phyloP scores from a whole-genome alignment of 2,113 vertebrate species.

The Anser cygnoides region DNA sequence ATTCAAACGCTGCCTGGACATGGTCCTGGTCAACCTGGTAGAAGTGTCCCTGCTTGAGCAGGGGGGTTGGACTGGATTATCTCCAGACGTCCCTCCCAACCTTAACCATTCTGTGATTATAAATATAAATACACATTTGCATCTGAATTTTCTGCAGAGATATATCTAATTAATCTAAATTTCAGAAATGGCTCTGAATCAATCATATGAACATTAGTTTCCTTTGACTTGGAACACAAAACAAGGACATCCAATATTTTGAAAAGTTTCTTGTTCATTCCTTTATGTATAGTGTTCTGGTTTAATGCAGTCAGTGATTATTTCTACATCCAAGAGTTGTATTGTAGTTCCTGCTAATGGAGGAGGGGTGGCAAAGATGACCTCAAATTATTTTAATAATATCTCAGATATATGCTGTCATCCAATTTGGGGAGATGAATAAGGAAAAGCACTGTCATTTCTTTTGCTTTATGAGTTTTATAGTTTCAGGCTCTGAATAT shows the following conservation, averaged over 20 bases:
- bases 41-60: not conserved
- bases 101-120: not conserved
- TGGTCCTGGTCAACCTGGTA: not conserved
- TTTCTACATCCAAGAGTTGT: not conserved
- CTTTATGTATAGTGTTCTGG: not conserved
- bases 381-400: not conserved
- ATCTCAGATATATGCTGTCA: not conserved
- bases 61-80: not conserved
- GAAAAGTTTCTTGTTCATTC: not conserved
- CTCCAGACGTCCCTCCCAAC: not conserved
- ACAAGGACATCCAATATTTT: not conserved
- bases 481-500: not conserved
- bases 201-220: not conserved
- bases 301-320: not conserved
- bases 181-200: not conserved
- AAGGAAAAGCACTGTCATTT: not conserved
- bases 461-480: slow-evolving; percentile 8
- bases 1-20: not conserved
- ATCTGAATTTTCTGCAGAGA: not conserved
- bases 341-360: not conserved
- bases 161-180: not conserved
- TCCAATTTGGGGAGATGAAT: not conserved
- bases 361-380: not conserved
- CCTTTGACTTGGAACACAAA: not conserved
- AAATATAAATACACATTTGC: not conserved